Evolutionary conservation across 2,797 vertebrate genomes (phyloP).

Genomic region (Nasua narica): DNA sequence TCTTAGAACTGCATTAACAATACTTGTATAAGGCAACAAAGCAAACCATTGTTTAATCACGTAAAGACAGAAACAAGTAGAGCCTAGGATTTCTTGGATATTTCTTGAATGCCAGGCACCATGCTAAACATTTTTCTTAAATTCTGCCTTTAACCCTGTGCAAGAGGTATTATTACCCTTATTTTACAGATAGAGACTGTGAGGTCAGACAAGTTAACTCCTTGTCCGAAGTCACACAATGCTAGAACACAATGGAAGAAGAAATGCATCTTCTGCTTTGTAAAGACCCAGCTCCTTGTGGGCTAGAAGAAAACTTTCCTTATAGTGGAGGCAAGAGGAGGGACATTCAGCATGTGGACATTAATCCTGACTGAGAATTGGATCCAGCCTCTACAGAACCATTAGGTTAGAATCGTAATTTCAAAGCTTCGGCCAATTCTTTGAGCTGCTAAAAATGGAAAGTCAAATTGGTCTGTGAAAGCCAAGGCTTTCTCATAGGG

Average conservation of each 20-base stretch:
- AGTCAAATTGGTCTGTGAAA: slow-evolving; percentile 42
- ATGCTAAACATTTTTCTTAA: neutral
- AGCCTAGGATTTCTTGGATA: neutral
- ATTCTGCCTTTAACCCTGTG: neutral
- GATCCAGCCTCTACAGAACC: neutral
- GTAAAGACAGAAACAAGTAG: neutral
- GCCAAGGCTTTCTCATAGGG: neutral
- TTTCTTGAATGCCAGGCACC: neutral
- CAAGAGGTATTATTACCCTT: neutral
- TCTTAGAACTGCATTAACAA: neutral
- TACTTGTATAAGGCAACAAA: neutral
- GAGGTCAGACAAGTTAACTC: neutral
- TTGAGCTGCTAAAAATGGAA: slow-evolving; percentile 66
- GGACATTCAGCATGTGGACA: neutral
- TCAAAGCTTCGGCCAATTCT: slow-evolving; percentile 54
- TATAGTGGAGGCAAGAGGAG: neutral
- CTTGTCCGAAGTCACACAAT: neutral
- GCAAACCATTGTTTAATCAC: neutral
- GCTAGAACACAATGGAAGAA: neutral
- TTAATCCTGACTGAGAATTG: neutral
- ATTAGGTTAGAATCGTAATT: slow-evolving; percentile 28
- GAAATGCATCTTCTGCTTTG: neutral
- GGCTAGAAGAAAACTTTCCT: neutral
- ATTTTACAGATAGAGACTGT: neutral
- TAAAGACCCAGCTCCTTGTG: neutral